Conservation (phyloP, 2,113 vertebrate genomes). For the Procapra przewalskii region DNA sequence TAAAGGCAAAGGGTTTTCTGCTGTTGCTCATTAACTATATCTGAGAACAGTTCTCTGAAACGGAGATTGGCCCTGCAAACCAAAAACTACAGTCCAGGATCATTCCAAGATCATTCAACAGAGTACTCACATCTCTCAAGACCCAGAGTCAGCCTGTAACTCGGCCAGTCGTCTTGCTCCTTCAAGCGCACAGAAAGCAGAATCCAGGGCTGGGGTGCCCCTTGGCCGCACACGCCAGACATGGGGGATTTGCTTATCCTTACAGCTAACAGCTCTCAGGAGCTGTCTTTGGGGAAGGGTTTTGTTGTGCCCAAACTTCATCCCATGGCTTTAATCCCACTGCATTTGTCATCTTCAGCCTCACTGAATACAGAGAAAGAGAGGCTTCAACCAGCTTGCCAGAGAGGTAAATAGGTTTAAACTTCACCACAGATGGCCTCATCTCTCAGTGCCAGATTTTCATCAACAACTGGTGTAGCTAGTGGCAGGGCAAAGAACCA, state of each 20-base stretch:
- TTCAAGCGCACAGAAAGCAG: background rate
- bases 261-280: background rate
- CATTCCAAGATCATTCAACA: conserved; percentile 17
- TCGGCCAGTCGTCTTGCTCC: background rate
- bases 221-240: background rate
- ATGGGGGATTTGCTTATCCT: background rate
- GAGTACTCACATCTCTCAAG: background rate
- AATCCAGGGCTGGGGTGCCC: background rate
- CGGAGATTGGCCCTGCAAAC: background rate
- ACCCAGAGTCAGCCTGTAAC: background rate
- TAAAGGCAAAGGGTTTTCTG: conserved; percentile 1
- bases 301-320: conserved; percentile 51
- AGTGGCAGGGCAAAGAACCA: background rate
- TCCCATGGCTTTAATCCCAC: conserved; percentile 43
- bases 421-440: conserved; percentile 38
- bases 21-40: background rate
- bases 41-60: background rate
- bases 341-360: conserved; percentile 51
- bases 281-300: conserved; percentile 19
- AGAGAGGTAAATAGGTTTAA: conserved; percentile 59
- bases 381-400: conserved; percentile 35
- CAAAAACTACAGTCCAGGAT: background rate
- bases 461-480: conserved; percentile 43
- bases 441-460: conserved; percentile 52
- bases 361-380: conserved; percentile 49